These are phyloP conservation scores for Anniella stebbinsi DNA, from an alignment of 2,797 vertebrate species.

Conservation along the genomic window DNA sequence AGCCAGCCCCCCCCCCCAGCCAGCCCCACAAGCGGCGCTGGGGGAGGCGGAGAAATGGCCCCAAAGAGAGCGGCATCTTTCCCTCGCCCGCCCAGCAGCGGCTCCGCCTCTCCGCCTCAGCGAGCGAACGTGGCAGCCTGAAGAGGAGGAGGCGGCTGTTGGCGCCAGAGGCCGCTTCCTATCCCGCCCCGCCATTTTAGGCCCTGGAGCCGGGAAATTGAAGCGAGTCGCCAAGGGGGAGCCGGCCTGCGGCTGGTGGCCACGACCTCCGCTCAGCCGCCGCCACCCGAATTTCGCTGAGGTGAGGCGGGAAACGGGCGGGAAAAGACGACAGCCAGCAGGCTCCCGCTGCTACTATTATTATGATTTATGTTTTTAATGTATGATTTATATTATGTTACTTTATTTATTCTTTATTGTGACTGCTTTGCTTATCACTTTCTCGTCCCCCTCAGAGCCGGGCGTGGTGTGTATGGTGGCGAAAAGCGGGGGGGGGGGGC, in stretches of 20 bases:
- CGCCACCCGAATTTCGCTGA: background rate
- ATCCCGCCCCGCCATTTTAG: background rate
- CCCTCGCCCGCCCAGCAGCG: background rate
- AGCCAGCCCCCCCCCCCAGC: background rate
- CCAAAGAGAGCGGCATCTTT: background rate
- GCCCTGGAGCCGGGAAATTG: too few species aligned
- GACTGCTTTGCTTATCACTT: too few species aligned
- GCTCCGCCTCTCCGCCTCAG: background rate
- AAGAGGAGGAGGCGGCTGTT: background rate
- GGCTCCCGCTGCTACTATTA: too few species aligned
- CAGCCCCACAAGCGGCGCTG: background rate
- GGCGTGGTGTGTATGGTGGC: too few species aligned
- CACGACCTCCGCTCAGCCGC: background rate
- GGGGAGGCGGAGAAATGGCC: background rate
- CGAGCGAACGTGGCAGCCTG: slow-evolving; percentile 19
- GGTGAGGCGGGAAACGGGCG: too few species aligned
- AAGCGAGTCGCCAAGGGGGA: background rate
- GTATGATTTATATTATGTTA: too few species aligned
- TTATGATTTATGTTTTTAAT: too few species aligned
- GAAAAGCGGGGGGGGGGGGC: too few species aligned
- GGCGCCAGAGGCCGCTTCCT: background rate
- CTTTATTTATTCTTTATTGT: too few species aligned
- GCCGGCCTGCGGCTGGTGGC: background rate
- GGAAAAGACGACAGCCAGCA: too few species aligned
- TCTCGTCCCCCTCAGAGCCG: too few species aligned